A percentile compares a stretch with the other conserved stretches of the same genome.
Evolutionary conservation across 2,888 invertebrate genomes (phyloP).

Genomic region (Dioctria linearis): DNA sequence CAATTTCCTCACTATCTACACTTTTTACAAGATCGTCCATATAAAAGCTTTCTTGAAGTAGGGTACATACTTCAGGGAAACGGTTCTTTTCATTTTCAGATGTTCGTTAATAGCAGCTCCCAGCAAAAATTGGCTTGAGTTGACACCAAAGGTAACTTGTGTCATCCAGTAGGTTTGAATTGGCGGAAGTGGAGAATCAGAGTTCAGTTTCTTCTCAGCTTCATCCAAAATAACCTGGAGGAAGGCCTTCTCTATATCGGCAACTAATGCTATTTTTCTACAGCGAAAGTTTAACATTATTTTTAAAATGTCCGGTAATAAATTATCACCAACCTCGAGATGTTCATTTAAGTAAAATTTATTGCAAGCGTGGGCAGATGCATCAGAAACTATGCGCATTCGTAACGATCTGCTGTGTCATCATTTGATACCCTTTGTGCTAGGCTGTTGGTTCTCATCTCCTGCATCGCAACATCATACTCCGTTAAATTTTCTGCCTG

Average conservation of each 20-base stretch:
- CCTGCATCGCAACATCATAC: too few species aligned
- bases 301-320: neutral
- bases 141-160: constrained; percentile 53
- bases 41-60: constrained; percentile 40
- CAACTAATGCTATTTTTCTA: constrained; percentile 12
- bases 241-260: constrained; percentile 2
- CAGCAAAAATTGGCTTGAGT: constrained; percentile 47
- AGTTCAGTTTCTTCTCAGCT: neutral
- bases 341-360: constrained; percentile 4
- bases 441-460: too few species aligned
- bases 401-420: too few species aligned
- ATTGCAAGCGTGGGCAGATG: neutral
- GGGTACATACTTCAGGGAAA: neutral
- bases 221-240: neutral
- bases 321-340: constrained; percentile 15
- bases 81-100: constrained; percentile 7
- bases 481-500: too few species aligned
- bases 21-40: constrained; percentile 51
- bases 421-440: too few species aligned
- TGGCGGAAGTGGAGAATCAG: neutral
- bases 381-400: neutral
- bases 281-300: constrained; percentile 8
- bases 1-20: constrained; percentile 46
- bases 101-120: constrained; percentile 37
- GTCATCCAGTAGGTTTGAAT: constrained; percentile 34